Percentiles rank a stretch among this genome's conserved stretches.
These are phyloP conservation scores for Tricholaema leucomelas DNA, from an alignment of 2,113 vertebrate species.

Conservation along the genomic window DNA sequence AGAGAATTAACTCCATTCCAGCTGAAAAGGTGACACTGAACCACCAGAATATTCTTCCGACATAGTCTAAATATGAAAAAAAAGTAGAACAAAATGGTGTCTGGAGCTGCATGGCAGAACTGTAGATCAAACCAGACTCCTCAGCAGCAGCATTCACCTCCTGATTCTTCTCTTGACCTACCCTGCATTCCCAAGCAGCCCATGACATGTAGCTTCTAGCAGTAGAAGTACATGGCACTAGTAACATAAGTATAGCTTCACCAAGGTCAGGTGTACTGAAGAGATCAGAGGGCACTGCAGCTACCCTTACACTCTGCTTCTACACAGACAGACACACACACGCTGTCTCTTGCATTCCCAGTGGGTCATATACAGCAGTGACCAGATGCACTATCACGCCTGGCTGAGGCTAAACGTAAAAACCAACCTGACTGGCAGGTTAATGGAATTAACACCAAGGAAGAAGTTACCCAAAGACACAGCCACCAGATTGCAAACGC, in stretches of 20 bases:
- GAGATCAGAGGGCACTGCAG: neutral
- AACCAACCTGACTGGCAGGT: neutral
- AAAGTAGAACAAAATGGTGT: neutral
- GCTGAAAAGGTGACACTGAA: neutral
- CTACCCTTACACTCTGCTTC: neutral
- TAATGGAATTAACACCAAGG: neutral
- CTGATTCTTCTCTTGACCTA: neutral
- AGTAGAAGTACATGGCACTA: neutral
- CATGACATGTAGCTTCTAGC: neutral
- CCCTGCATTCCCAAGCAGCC: neutral
- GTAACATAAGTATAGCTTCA: neutral
- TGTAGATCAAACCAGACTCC: neutral
- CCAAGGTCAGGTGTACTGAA: neutral
- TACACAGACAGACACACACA: neutral
- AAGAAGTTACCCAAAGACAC: neutral
- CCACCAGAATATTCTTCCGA: neutral
- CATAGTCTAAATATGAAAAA: neutral
- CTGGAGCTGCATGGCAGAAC: neutral
- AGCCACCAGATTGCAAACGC: neutral
- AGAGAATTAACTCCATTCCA: neutral
- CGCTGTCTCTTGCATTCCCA: neutral
- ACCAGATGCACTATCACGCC: neutral
- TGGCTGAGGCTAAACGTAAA: neutral
- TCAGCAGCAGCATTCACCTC: rapidly evolving
- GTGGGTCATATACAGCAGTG: rapidly evolving